Base-by-base conservation (phyloP, 2,888 invertebrate genomes). In the Barypeithes pellucidus region DNA sequence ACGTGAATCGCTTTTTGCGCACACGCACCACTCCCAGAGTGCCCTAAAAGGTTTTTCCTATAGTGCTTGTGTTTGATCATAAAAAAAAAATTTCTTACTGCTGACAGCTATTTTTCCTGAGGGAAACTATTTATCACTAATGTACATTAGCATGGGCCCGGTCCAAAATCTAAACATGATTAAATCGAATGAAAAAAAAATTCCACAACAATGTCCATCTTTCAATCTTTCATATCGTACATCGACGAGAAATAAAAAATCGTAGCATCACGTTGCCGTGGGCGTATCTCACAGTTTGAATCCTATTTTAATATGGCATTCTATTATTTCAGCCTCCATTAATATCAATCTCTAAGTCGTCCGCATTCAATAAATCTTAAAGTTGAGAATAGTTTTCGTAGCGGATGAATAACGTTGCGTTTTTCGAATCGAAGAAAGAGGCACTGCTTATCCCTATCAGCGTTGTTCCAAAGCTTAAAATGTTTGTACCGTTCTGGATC, bases 301-400 rank as follows among this genome's bases (percentile, higher is more conserved):
- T 75, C 72, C 72, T 75, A 72, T 75, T 75, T 75, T 75, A 75
- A 75, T 75, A 75, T 75, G 72, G 72, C 72, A 75, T 75, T 75
- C 75, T 75, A 75, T 75, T 75, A 75, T 75, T 72, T 75, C 65
- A 72, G 33, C 65, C 72, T 72, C 68, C 75, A 75, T 75, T 75
- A 75, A 75, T 75, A 75, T 70, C 74, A 74, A 69, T 74, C 78
- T 75, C 7, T 70, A 66, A 67, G 72, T 78, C 39, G 79, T 78
- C 8, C 77, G 73, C 7, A 76, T 78, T 73, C 79, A 77, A 74
- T 79, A 79, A 71, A 76, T 79, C 69, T 76, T 79, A 18, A 67
- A 71, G 14, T 50, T n/a, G 18, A 3, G 7, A 41, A 61, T 59
- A 67, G 78, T 77, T 29, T 77, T 78, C 14, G 74, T 76, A 60